Evolutionary conservation across 2,797 vertebrate genomes (phyloP).

Genomic region (Gallirallus australis): DNA sequence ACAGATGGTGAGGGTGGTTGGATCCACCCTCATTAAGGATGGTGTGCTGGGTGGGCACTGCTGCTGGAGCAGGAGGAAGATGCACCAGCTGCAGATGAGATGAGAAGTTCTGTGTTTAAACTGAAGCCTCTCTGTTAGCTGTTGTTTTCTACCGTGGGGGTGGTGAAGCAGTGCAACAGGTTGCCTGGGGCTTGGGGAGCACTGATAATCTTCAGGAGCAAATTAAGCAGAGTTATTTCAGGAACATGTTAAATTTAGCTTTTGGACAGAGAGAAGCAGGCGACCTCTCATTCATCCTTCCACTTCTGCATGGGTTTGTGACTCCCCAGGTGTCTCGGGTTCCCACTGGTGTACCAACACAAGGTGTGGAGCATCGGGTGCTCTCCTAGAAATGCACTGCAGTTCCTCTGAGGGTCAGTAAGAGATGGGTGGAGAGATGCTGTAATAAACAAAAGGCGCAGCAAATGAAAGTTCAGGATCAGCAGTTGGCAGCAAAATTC

Average conservation of each 20-base stretch:
- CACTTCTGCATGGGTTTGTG: neutral
- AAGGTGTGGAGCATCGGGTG: neutral
- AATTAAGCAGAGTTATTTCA: slow-evolving; percentile 6
- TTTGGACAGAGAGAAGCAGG: neutral
- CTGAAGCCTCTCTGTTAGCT: neutral
- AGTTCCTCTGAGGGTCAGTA: neutral
- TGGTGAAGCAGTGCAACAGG: neutral
- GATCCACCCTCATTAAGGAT: neutral
- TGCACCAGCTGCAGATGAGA: neutral
- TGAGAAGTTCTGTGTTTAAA: neutral
- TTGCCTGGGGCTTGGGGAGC: neutral
- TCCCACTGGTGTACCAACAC: neutral
- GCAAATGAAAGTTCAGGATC: neutral
- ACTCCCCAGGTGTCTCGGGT: neutral
- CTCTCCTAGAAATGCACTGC: neutral
- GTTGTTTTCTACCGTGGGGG: neutral
- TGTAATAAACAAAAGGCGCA: neutral
- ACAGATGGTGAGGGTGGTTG: fast-evolving
- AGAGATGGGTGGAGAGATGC: neutral
- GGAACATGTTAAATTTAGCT: neutral
- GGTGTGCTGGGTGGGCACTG: fast-evolving
- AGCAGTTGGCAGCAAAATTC: neutral
- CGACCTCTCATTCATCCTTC: neutral
- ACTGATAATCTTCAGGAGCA: neutral
- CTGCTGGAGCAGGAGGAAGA: neutral